These are phyloP conservation scores for Micromys minutus DNA, from an alignment of 2,113 vertebrate genomes.

Conservation along the genomic window DNA sequence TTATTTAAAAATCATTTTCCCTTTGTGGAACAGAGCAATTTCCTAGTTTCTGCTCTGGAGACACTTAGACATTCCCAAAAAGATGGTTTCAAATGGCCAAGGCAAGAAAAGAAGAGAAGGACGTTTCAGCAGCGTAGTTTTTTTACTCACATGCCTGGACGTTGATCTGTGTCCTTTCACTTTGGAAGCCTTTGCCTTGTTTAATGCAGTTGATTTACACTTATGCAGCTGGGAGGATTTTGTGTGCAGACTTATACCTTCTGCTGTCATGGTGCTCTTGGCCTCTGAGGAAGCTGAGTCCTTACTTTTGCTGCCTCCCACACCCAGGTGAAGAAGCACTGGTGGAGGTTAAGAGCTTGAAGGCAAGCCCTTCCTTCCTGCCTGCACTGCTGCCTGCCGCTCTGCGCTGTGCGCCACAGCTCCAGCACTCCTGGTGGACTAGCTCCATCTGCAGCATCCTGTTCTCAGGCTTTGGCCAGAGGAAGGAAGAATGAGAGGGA, in stretches of 20 bases:
- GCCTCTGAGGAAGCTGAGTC: not conserved
- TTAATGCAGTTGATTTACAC: not conserved
- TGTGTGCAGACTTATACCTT: not conserved
- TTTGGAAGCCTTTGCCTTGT: not conserved
- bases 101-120: not conserved
- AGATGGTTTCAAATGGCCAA: not conserved
- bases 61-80: not conserved
- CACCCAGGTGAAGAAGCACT: not conserved
- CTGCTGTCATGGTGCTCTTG: not conserved
- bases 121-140: not conserved
- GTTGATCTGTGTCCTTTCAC: not conserved
- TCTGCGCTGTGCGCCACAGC: not conserved
- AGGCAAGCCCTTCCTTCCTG: not conserved
- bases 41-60: not conserved
- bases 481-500: too few relatives aligned
- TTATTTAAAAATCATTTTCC: not conserved
- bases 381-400: not conserved
- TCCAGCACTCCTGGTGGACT: not conserved
- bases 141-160: not conserved
- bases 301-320: not conserved
- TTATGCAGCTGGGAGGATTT: not conserved
- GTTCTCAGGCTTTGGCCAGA: not conserved
- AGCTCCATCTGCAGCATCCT: not conserved
- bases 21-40: not conserved
- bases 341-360: not conserved